Conservation (phyloP, 2,113 vertebrate genomes). For the Okapia johnstoni region DNA sequence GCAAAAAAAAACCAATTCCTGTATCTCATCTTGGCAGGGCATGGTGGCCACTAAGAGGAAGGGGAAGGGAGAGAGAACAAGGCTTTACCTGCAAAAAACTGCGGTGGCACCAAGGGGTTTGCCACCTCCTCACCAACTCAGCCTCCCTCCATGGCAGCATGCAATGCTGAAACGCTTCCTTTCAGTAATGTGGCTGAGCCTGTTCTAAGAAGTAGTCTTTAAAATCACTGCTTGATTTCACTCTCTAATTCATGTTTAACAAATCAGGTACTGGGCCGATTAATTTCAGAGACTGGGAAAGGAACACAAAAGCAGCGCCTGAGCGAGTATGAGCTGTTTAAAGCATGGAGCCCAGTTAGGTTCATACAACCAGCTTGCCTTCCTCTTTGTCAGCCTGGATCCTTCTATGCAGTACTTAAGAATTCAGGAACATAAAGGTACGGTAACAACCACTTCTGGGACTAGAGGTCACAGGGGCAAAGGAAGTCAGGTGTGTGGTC, state of each 20-base stretch:
- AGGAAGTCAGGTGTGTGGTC: not conserved
- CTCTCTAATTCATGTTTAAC: not conserved
- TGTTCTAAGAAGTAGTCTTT: not conserved
- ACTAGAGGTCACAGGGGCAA: not conserved
- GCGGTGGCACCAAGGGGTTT: not conserved
- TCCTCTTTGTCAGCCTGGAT: not conserved
- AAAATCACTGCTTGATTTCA: not conserved
- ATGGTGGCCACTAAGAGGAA: not conserved
- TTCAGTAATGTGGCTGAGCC: not conserved
- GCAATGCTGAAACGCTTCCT: not conserved
- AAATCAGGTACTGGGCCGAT: not conserved
- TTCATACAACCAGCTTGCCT: not conserved
- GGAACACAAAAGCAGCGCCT: not conserved
- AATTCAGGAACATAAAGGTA: not conserved
- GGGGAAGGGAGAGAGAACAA: too few relatives aligned
- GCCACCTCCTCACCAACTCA: not conserved
- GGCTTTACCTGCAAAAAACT: not conserved
- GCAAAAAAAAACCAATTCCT: not conserved
- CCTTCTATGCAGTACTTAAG: not conserved
- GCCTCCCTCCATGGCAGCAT: not conserved
- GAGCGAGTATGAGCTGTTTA: not conserved
- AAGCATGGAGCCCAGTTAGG: not conserved
- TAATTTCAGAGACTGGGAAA: not conserved
- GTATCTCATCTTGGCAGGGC: not conserved
- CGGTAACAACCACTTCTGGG: not conserved